A percentile compares a stretch with the other conserved stretches of the same genome.
phyloP scores from a whole-genome alignment of 2,888 invertebrate genomes.

The Sepioteuthis lessoniana region DNA sequence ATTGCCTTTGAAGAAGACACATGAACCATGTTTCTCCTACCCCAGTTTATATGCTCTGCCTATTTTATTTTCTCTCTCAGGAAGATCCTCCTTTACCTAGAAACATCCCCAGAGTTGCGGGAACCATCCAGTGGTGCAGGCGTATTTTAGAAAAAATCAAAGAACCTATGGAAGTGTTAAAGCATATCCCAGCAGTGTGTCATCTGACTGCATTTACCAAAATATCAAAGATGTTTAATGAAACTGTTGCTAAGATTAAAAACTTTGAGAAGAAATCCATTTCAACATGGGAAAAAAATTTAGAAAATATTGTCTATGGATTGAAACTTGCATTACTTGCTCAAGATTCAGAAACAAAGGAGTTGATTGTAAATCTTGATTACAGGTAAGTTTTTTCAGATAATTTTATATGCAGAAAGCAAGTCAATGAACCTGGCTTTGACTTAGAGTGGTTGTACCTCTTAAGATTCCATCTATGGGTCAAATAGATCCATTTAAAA shows the following conservation, averaged over 20 bases:
- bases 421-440: no score
- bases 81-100: conserved; percentile 70
- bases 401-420: no score
- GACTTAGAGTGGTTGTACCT: no score
- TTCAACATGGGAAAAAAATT: conserved; percentile 72
- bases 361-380: conserved; percentile 73
- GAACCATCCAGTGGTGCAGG: conserved; percentile 74
- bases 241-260: conserved; percentile 72
- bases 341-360: conserved; percentile 68
- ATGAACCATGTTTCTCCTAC: no score
- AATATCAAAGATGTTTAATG: conserved; percentile 69
- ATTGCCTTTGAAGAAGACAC: no score
- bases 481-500: no score
- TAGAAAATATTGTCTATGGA: conserved; percentile 71
- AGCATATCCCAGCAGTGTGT: conserved; percentile 72
- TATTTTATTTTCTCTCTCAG: conserved; percentile 55
- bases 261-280: conserved; percentile 75
- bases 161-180: conserved; percentile 74
- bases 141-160: conserved; percentile 73
- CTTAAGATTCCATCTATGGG: no score
- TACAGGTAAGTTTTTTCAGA: conserved; percentile 63
- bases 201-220: conserved; percentile 71
- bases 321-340: conserved; percentile 72
- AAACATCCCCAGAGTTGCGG: conserved; percentile 75
- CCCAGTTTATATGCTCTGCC: no score